Evolutionary conservation across 1,140 invertebrate genomes (phyloP).

Genomic region (Drosophila kikkawai): DNA sequence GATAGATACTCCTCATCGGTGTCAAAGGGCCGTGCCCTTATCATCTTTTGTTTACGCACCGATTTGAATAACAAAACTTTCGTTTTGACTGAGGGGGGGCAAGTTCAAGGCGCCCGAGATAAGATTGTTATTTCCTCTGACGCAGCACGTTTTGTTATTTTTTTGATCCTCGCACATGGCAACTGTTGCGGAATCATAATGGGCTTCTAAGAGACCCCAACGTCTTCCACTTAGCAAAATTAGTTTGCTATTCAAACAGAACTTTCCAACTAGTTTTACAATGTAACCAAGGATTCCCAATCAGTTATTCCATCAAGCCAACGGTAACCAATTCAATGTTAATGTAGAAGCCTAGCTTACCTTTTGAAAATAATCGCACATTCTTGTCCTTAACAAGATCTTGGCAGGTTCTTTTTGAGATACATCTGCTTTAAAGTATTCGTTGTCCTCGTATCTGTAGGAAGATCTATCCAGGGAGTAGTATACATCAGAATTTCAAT

Average conservation of each 20-base stretch:
- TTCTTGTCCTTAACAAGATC: neutral
- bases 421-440: no score
- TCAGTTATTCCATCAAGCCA: neutral
- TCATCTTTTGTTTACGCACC: conserved; percentile 47
- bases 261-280: neutral
- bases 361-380: neutral
- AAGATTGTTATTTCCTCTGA: conserved; percentile 56
- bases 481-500: no score
- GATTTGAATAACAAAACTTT: conserved; percentile 55
- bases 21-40: conserved; percentile 19
- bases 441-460: neutral
- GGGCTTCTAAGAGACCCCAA: neutral
- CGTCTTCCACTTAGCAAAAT: no score
- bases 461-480: neutral
- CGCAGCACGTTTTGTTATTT: conserved; percentile 35
- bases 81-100: conserved; percentile 25
- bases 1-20: neutral
- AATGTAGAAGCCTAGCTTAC: neutral
- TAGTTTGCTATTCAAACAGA: no score
- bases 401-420: neutral
- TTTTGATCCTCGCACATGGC: conserved; percentile 29
- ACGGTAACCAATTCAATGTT: neutral
- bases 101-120: conserved; percentile 61
- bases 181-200: conserved; percentile 11
- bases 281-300: neutral